Evolutionary conservation across 2,888 invertebrate genomes (phyloP).

Genomic region (Patella caerulea): DNA sequence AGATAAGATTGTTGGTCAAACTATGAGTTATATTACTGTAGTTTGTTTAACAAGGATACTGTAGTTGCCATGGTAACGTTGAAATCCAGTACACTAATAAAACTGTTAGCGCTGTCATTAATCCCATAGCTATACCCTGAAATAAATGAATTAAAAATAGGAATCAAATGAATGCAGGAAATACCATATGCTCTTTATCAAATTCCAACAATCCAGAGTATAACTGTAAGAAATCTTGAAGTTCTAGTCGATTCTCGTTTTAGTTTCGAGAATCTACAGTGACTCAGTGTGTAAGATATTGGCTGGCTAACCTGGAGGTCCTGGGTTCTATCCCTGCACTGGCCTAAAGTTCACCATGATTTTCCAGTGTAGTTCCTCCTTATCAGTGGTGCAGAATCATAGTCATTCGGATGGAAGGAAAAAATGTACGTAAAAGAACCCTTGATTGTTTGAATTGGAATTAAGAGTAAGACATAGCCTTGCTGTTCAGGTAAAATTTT

Average conservation of each 20-base stretch:
- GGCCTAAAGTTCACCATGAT: too few species aligned
- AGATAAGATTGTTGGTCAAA: too few species aligned
- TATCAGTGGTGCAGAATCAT: too few species aligned
- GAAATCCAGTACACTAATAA: conserved; percentile 39
- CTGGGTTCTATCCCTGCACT: not conserved
- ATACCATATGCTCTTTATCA: too few species aligned
- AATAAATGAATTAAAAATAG: conserved; percentile 11
- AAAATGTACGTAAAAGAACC: not conserved
- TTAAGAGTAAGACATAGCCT: not conserved
- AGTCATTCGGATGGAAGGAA: too few species aligned
- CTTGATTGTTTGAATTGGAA: not conserved
- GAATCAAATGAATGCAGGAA: not conserved
- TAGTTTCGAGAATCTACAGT: not conserved
- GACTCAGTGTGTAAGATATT: not conserved
- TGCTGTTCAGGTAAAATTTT: not conserved
- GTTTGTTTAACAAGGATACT: conserved; percentile 50
- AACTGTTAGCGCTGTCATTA: conserved; percentile 34
- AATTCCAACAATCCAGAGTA: not conserved
- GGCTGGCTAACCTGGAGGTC: too few species aligned
- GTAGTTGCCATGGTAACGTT: conserved; percentile 53
- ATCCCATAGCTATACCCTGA: conserved; percentile 43
- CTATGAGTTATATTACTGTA: too few species aligned
- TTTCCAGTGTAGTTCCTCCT: too few species aligned
- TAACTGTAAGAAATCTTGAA: conserved; percentile 8
- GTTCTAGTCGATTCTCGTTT: too few species aligned